A percentile compares a stretch with the other conserved stretches of the same genome.
Evolutionary conservation across 1,140 invertebrate genomes (phyloP).

Genomic region (Stegodyphus mimosarum): DNA sequence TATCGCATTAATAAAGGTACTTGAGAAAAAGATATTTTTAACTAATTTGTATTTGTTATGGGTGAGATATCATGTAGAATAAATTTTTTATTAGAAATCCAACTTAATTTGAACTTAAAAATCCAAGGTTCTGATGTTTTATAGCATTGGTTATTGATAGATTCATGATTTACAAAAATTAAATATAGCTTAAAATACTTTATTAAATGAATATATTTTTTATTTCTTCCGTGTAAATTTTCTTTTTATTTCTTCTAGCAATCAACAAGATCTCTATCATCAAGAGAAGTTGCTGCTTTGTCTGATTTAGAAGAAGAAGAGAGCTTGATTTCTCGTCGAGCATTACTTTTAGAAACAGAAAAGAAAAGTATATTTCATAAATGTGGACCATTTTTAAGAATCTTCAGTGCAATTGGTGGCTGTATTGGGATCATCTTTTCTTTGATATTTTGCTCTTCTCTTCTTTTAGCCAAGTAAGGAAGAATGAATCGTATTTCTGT

Average conservation of each 20-base stretch:
- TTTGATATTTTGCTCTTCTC: constrained; percentile 10
- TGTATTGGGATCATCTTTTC: constrained; percentile 20
- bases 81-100: too few species aligned
- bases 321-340: constrained; percentile 46
- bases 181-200: too few species aligned
- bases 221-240: constrained; percentile 2
- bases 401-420: constrained; percentile 21
- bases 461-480: constrained; percentile 40
- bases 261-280: constrained; percentile 60
- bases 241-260: constrained; percentile 53
- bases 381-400: constrained; percentile 11
- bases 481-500: neutral
- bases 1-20: too few species aligned
- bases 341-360: constrained; percentile 15
- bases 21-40: too few species aligned
- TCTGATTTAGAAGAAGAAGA: constrained; percentile 67
- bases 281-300: constrained; percentile 64
- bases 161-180: too few species aligned
- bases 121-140: too few species aligned
- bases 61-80: too few species aligned
- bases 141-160: too few species aligned
- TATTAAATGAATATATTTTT: too few species aligned
- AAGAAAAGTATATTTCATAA: constrained; percentile 30
- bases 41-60: too few species aligned
- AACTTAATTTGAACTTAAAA: too few species aligned